Evolutionary conservation across 1,140 invertebrate genomes (phyloP).

Genomic region (Gonatopus flavifemur): DNA sequence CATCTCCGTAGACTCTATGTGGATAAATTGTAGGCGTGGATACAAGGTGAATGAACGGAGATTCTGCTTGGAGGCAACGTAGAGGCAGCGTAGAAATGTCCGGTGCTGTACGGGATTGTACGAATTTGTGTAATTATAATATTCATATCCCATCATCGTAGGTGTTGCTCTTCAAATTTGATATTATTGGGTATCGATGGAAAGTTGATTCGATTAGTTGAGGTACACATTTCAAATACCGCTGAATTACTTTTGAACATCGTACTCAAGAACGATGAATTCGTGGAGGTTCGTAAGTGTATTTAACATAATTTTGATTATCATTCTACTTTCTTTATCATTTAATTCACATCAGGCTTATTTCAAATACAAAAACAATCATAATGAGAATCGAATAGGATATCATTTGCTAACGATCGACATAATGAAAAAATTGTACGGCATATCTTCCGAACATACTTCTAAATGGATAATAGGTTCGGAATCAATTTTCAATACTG

Average conservation of each 20-base stretch:
- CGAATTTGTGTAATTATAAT: no score
- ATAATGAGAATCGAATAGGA: constrained; percentile 21
- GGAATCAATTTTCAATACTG: constrained; percentile 35
- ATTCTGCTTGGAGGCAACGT: no score
- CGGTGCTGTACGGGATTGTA: no score
- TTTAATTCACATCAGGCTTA: constrained; percentile 35
- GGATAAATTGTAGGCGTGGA: no score
- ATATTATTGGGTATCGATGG: constrained; percentile 11
- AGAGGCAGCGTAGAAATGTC: no score
- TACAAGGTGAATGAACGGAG: no score
- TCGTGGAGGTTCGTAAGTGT: constrained; percentile 30
- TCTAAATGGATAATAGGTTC: constrained; percentile 31
- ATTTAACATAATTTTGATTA: constrained; percentile 1
- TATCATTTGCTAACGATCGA: constrained; percentile 42
- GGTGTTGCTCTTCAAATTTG: constrained; percentile 33
- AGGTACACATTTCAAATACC: constrained; percentile 22
- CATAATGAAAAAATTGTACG: constrained; percentile 37
- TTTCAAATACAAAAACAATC: constrained; percentile 27
- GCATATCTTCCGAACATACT: constrained; percentile 22
- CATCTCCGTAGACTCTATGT: no score
- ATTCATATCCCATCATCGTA: no score
- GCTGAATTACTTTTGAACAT: constrained; percentile 30
- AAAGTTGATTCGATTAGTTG: constrained; percentile 27
- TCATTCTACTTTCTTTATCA: constrained; percentile 38
- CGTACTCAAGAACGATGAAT: constrained; percentile 27